A percentile compares a stretch with the other conserved stretches of the same genome.
Evolutionary conservation across 2,888 invertebrate genomes (phyloP).

Genomic region (Tuberolachnus salignus): DNA sequence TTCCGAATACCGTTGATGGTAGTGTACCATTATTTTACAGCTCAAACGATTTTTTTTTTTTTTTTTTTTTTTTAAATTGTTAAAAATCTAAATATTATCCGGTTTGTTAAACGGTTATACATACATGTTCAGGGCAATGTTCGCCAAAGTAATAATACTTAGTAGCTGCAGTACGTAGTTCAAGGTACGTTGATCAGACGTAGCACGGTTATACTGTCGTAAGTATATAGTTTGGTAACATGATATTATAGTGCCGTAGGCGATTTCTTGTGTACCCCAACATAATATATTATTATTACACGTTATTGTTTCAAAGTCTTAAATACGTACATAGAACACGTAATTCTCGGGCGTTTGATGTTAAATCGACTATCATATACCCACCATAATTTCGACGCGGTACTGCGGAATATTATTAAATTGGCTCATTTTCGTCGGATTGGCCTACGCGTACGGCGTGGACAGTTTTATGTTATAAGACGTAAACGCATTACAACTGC

Average conservation of each 20-base stretch:
- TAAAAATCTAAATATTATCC: too few species aligned
- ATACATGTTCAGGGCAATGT: too few species aligned
- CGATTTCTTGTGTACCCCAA: background rate
- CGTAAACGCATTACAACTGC: too few species aligned
- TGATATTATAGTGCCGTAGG: conserved; percentile 5
- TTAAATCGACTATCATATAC: conserved; percentile 23
- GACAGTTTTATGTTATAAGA: too few species aligned
- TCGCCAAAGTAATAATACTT: background rate
- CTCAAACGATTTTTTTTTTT: too few species aligned
- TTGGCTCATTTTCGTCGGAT: too few species aligned
- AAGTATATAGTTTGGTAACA: background rate
- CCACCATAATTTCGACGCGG: background rate
- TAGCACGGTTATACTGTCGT: background rate
- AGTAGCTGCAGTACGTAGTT: too few species aligned
- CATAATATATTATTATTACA: background rate
- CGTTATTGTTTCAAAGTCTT: conserved; percentile 4
- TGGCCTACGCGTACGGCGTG: too few species aligned
- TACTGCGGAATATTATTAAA: background rate
- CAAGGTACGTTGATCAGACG: background rate
- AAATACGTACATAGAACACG: background rate
- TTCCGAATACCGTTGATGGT: too few species aligned
- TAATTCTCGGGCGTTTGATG: conserved; percentile 30
- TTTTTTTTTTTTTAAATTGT: too few species aligned
- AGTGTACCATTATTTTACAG: too few species aligned
- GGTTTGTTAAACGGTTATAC: too few species aligned